A percentile compares a stretch with the other conserved stretches of the same genome.
Conservation (phyloP, 2,888 invertebrate genomes). For the Epirrhoe tristata region DNA sequence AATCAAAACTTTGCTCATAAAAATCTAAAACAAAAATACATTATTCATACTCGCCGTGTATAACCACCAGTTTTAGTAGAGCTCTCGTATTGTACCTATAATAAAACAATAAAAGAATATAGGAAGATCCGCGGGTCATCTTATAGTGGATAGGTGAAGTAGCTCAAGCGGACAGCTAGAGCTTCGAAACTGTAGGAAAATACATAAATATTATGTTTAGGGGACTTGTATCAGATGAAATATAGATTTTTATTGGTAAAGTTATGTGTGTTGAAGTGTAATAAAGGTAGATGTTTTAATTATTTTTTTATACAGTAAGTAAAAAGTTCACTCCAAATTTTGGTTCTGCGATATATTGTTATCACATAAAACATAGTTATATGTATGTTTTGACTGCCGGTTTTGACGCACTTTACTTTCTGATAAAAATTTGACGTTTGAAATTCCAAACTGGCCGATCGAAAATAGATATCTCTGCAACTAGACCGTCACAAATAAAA, state of each 20-base stretch:
- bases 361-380: no score
- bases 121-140: conserved; percentile 59
- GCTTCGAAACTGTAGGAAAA: conserved; percentile 81
- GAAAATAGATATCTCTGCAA: no score
- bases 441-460: no score
- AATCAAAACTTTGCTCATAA: conserved; percentile 86
- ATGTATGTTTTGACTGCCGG: no score
- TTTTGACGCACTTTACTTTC: no score
- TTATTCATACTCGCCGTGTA: conserved; percentile 82
- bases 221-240: conserved; percentile 56
- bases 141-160: conserved; percentile 62
- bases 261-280: conserved; percentile 19
- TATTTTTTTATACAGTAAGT: no score
- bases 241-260: conserved; percentile 42
- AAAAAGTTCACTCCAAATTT: no score
- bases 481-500: no score
- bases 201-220: conserved; percentile 84
- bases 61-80: conserved; percentile 60
- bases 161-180: conserved; percentile 74
- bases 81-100: conserved; percentile 50
- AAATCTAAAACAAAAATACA: conserved; percentile 86
- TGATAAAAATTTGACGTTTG: no score
- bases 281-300: conserved; percentile 19
- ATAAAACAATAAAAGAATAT: conserved; percentile 56
- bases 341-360: no score